Evolutionary conservation across 2,113 vertebrate species (phyloP).

Genomic region (Rhombomys opimus): DNA sequence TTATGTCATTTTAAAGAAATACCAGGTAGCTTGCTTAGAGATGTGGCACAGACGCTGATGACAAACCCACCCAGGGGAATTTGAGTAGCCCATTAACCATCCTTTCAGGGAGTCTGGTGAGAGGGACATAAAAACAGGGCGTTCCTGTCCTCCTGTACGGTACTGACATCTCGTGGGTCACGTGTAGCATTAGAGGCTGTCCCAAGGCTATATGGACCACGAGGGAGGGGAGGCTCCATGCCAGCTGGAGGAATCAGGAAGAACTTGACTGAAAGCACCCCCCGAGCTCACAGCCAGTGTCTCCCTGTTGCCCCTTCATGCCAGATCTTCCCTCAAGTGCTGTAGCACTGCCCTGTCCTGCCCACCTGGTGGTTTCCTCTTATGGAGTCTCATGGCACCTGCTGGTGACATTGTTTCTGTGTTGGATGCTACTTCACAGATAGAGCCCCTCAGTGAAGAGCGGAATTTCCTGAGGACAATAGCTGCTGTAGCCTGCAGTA

Average conservation of each 20-base stretch:
- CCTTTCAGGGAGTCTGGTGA: not conserved
- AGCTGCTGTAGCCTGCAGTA: not conserved
- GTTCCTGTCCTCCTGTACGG: not conserved
- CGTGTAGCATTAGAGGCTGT: not conserved
- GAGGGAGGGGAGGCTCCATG: not conserved
- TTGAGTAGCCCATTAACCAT: not conserved
- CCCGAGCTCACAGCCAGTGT: not conserved
- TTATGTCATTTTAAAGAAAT: not conserved
- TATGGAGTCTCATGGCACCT: not conserved
- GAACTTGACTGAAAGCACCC: accelerated
- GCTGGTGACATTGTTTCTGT: not conserved
- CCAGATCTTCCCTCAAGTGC: not conserved
- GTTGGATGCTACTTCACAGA: not conserved
- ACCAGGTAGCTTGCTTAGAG: not conserved
- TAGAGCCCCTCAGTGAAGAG: too few relatives aligned
- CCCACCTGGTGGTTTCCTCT: not conserved
- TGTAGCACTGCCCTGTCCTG: not conserved
- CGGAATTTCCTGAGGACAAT: not conserved
- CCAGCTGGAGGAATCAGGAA: not conserved
- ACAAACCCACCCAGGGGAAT: not conserved
- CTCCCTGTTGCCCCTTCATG: not conserved
- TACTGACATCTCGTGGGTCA: not conserved
- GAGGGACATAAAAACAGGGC: not conserved
- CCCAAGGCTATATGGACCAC: not conserved
- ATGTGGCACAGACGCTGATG: not conserved